Conservation (phyloP, 35 echinoderm and acorn worm genomes). For the Ophiothrix spiculata region DNA sequence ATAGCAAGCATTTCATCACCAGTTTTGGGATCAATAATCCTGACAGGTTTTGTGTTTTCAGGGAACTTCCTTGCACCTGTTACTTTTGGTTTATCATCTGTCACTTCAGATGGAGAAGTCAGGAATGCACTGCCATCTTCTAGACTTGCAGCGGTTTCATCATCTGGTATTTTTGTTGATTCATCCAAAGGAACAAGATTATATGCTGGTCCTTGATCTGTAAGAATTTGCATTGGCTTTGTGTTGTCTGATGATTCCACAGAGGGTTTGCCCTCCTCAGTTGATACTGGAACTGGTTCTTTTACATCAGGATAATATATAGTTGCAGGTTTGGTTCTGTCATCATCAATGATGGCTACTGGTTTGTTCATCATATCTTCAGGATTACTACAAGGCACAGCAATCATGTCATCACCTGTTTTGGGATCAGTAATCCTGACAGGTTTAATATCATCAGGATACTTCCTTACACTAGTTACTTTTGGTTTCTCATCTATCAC, state of each 20-base stretch:
- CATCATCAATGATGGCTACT: not conserved
- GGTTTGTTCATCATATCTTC: not conserved
- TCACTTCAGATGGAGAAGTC: too few species aligned
- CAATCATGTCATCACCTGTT: not conserved
- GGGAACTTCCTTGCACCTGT: not conserved
- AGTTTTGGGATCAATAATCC: slow-evolving; percentile 44
- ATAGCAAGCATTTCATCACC: slow-evolving; percentile 36
- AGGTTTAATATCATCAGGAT: not conserved
- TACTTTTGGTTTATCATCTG: not conserved
- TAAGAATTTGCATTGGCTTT: too few species aligned
- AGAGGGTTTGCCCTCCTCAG: too few species aligned
- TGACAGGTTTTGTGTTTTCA: slow-evolving; percentile 14
- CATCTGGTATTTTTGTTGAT: too few species aligned
- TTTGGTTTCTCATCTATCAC: not conserved
- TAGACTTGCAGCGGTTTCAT: too few species aligned
- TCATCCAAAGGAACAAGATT: too few species aligned
- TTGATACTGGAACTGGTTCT: too few species aligned
- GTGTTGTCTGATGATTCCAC: too few species aligned
- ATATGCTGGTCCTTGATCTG: too few species aligned
- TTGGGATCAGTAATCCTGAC: not conserved
- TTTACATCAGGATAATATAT: not conserved
- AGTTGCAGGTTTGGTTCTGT: not conserved
- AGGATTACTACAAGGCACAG: not conserved
- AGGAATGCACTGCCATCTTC: too few species aligned
- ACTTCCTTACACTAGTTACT: not conserved